phyloP scores from a whole-genome alignment of 2,888 invertebrate genomes.

The Lithophane ornitopus region DNA sequence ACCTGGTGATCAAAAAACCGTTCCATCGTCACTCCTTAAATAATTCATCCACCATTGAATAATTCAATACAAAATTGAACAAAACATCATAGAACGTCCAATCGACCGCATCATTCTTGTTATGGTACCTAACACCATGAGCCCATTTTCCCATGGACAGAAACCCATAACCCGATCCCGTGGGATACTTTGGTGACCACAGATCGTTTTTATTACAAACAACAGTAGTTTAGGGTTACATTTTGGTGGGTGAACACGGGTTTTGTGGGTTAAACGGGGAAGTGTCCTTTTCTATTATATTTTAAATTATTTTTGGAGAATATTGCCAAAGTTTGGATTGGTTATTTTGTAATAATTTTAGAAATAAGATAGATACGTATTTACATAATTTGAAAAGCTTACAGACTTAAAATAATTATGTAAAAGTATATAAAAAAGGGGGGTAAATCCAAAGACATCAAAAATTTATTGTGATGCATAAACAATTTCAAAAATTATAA shows the following conservation, averaged over 20 bases:
- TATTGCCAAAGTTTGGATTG: background rate
- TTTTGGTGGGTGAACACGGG: conserved; percentile 28
- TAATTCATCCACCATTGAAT: conserved; percentile 46
- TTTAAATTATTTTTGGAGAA: conserved; percentile 6
- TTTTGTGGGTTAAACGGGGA: conserved; percentile 18
- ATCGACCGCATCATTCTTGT: conserved; percentile 43
- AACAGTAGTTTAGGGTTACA: conserved; percentile 65
- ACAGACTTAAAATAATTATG: too few relatives aligned
- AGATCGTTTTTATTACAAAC: conserved; percentile 63
- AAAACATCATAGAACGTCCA: conserved; percentile 28
- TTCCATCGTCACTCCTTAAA: conserved; percentile 1
- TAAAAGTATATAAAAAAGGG: too few relatives aligned
- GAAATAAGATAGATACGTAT: background rate
- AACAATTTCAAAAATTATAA: too few relatives aligned
- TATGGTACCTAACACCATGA: conserved; percentile 46
- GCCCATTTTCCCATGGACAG: conserved; percentile 61
- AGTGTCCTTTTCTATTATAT: conserved; percentile 17
- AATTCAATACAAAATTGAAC: conserved; percentile 41
- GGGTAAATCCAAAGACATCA: too few relatives aligned
- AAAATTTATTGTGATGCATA: too few relatives aligned
- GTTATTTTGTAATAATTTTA: background rate
- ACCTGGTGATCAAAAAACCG: background rate
- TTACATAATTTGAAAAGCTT: too few relatives aligned
- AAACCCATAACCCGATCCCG: conserved; percentile 65
- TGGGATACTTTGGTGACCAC: conserved; percentile 67